phyloP scores from a whole-genome alignment of 2,888 invertebrate species.

The Linnaemya tessellans region DNA sequence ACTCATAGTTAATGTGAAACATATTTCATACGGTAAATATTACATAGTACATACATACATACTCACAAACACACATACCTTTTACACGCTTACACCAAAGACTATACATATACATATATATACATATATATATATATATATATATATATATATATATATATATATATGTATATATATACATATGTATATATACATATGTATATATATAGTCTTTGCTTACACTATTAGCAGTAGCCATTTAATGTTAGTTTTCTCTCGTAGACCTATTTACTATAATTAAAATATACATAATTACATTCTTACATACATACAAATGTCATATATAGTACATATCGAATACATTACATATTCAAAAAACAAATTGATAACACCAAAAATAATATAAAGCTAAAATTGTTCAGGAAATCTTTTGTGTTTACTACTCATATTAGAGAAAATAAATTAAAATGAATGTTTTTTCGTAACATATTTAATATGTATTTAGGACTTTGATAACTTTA shows the following conservation, averaged over 20 bases:
- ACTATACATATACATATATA: too few species aligned
- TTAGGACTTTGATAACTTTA: background rate
- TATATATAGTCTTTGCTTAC: too few species aligned
- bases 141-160: too few species aligned
- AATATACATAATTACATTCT: background rate
- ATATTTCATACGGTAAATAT: slow-evolving; percentile 9
- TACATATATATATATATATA: too few species aligned
- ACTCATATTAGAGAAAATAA: background rate
- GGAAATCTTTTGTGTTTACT: background rate
- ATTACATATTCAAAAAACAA: slow-evolving; percentile 13
- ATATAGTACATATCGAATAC: slow-evolving; percentile 16
- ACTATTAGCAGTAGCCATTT: slow-evolving; percentile 24
- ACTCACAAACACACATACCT: slow-evolving; percentile 18
- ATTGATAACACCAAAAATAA: slow-evolving; percentile 27
- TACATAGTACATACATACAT: background rate
- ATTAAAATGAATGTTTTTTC: background rate
- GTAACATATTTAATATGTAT: too few species aligned
- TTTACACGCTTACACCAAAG: too few species aligned
- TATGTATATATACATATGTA: too few species aligned
- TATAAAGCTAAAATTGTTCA: slow-evolving; percentile 4
- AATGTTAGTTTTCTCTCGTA: slow-evolving; percentile 2
- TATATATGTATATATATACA: too few species aligned
- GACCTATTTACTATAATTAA: slow-evolving; percentile 25
- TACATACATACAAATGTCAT: too few species aligned
- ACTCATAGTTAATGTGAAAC: background rate